Evolutionary conservation across 1,140 invertebrate genomes (phyloP), one percentile per base, ranked within the genome.

Genomic region (Drosophila bifasciata): DNA sequence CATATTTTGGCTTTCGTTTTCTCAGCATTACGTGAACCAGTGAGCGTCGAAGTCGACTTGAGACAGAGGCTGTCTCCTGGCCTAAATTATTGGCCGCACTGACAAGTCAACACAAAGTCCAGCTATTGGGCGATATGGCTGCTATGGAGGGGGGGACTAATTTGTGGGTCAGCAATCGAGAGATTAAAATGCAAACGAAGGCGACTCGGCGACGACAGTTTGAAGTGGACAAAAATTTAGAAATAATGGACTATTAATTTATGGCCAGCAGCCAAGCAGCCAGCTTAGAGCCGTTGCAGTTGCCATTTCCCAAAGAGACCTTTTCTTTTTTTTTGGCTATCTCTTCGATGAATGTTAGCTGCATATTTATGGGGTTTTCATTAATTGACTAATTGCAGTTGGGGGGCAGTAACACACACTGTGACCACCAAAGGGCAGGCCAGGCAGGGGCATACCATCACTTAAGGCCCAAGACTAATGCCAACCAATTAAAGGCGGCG

Each of bases 181-280:
- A 66, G 83, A 86, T 86, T 88, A 86, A 86, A 86, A 86, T 86
- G 83, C 83, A 86, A 86, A 86, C 83, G 74, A 85, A 85, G 62
- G 57, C 74, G 57, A 76, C 76, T 75, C 45, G 66, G 63, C 83
- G 83, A 76, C 83, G 83, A 88, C 83, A 88, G 78, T 76, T 88
- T 88, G 70, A 79, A 86, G 83, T 83, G 78, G 75, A 88, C 78
- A 86, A 86, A 67, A 88, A 81, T 88, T 88, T 81, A 68, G 78
- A 86, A 86, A 86, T 86, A 86, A 86, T 86, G 83, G 83, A 88
- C 83, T 86, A 88, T 83, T 86, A 86, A 86, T 86, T 86, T 86
- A 86, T 86, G 62, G 83, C 63, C 59, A 66, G n/a, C 58, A 66
- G n/a, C 21, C 17, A 39, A 40, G 43, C 49, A 51, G 64, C 25